Percentiles rank a stretch among this genome's conserved stretches.
phyloP scores from a whole-genome alignment of 2,888 invertebrate species.

The Keiferia lycopersicella region DNA sequence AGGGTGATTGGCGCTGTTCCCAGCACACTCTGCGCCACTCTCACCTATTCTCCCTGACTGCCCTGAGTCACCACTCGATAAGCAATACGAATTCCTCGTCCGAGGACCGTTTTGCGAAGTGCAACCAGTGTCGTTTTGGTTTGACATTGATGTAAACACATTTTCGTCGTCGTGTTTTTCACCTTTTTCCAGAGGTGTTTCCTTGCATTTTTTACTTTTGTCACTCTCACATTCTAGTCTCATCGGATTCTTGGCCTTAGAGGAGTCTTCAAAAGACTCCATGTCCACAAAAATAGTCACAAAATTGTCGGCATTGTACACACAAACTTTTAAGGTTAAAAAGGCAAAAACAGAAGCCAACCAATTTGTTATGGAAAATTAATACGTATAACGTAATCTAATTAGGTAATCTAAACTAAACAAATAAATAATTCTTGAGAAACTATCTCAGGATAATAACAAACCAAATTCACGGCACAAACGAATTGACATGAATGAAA shows the following conservation, averaged over 20 bases:
- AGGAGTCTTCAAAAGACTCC: constrained; percentile 64
- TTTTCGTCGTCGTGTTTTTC: constrained; percentile 54
- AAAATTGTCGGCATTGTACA: constrained; percentile 69
- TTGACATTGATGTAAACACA: constrained; percentile 63
- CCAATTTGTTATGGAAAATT: constrained; percentile 19
- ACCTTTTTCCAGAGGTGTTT: constrained; percentile 45
- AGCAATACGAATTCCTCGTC: constrained; percentile 42
- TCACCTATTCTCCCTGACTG: constrained; percentile 44
- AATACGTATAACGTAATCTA: neutral
- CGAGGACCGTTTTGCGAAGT: constrained; percentile 55
- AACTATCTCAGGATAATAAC: constrained; percentile 25
- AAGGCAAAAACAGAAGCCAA: constrained; percentile 22
- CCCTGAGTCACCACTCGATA: constrained; percentile 46
- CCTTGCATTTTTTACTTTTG: constrained; percentile 49
- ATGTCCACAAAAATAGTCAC: constrained; percentile 59
- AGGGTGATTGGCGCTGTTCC: constrained; percentile 42
- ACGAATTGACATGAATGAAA: constrained; percentile 26
- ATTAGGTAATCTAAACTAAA: constrained; percentile 3
- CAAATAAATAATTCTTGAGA: constrained; percentile 11
- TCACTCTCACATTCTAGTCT: constrained; percentile 56
- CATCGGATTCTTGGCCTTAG: constrained; percentile 50
- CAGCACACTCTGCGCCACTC: constrained; percentile 44
- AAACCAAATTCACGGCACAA: constrained; percentile 29
- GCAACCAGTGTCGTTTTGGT: constrained; percentile 51
- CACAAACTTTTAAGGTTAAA: constrained; percentile 62